Base-by-base conservation (phyloP, 2,797 vertebrate genomes). In the Acanthornis magna region DNA sequence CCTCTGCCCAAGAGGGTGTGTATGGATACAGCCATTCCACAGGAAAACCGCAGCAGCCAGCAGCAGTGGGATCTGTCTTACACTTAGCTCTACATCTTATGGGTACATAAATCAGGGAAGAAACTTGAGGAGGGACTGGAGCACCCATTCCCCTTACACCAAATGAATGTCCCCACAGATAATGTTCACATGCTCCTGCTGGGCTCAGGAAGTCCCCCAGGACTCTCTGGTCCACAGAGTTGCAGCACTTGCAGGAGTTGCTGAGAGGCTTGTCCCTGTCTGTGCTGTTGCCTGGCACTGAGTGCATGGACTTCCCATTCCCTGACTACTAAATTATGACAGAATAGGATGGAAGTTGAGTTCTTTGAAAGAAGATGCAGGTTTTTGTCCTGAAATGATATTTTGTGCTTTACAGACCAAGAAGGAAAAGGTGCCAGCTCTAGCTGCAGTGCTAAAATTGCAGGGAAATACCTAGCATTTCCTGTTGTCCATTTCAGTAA, bases 111-210 rank as follows among this genome's bases (percentile, higher is more conserved):
- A 67, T 16, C 18, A 34, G n/a, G 45, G 22, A 45, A 38, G 34
- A 66, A 75, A 13, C 43, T 16, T 26, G n/a, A 74, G 18, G 13
- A 58, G 9, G 32, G 20, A 45, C 53, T 47, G 83, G 43, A 71
- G 13, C 0, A 0, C 21, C 26, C 47, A 11, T 18, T 47, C n/a
- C 8, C 25, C 16, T 62, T 32, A n/a, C 1, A 1, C 8, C 38
- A n/a, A 36, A 30, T 47, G 10, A n/a, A 42, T 14, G 30, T 63
- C 19, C 48, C 45, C 14, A 19, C 18, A 68, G 38, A 23, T 5
- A 10, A 65, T 14, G 32, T 19, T 63, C 20, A 58, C 50, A 9
- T 2, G 5, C 13, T 57, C 15, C 30, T 57, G n/a, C 53, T 47
- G 20, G 51, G 62, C 51, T 55, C 38, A 22, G 63, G 38, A 38